Evolutionary conservation across 2,888 invertebrate genomes (phyloP).

Genomic region (Cheiracanthium punctorium): DNA sequence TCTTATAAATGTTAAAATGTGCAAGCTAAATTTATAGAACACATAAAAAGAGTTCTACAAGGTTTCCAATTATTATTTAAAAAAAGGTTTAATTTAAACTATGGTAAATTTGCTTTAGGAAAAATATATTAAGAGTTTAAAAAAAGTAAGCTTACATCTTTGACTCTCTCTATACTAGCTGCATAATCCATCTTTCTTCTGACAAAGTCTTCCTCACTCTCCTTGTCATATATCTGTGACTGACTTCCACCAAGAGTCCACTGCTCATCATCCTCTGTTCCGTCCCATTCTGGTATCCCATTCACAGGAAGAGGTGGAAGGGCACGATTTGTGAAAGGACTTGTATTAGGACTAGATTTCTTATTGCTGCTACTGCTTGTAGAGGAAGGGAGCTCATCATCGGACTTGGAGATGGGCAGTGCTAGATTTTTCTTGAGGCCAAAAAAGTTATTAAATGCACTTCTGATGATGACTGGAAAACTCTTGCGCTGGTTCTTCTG

Average conservation of each 20-base stretch:
- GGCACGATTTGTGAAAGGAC: conserved; percentile 72
- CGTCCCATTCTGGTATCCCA: conserved; percentile 44
- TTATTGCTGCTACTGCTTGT: conserved; percentile 42
- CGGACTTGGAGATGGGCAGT: conserved; percentile 61
- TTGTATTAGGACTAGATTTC: conserved; percentile 70
- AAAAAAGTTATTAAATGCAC: conserved; percentile 71
- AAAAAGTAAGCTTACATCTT: conserved; percentile 85
- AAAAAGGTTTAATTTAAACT: too few species aligned
- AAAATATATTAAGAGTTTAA: background rate
- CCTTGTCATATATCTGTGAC: conserved; percentile 46
- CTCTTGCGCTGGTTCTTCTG: conserved; percentile 69
- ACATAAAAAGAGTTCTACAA: background rate
- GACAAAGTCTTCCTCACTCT: conserved; percentile 53
- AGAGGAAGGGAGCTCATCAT: conserved; percentile 62
- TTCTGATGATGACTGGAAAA: conserved; percentile 71
- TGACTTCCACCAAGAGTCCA: conserved; percentile 51
- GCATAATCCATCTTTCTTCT: conserved; percentile 82
- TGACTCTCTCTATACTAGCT: conserved; percentile 93
- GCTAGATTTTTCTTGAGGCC: conserved; percentile 62
- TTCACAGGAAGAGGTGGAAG: conserved; percentile 72
- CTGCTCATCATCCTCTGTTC: conserved; percentile 55
- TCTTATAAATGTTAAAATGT: too few species aligned
- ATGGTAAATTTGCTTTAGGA: background rate
- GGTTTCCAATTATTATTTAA: too few species aligned
- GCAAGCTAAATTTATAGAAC: background rate